A percentile compares a stretch with the other conserved stretches of the same genome.
Conservation (phyloP, 2,888 invertebrate species). For the Hydriomena furcata region DNA sequence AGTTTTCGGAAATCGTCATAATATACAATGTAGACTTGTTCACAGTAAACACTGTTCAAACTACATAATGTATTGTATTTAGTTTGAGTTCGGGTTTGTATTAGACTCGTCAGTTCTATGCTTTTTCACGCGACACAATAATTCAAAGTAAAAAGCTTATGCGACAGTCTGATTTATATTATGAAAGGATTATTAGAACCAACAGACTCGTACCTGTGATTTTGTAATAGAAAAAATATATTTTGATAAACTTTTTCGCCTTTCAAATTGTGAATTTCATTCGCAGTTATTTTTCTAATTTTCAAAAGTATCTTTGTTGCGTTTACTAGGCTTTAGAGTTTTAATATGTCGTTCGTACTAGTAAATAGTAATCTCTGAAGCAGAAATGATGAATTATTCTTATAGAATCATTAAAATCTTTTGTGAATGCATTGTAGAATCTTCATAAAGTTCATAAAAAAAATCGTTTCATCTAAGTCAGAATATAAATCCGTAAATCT, state of each 20-base stretch:
- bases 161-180: conserved; percentile 19
- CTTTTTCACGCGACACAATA: conserved; percentile 11
- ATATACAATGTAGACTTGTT: no score
- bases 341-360: no score
- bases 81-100: neutral
- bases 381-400: no score
- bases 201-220: conserved; percentile 16
- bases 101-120: neutral
- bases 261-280: neutral
- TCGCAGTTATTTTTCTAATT: conserved; percentile 3
- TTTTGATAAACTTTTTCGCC: conserved; percentile 18
- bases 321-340: neutral
- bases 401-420: no score
- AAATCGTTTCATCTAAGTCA: neutral
- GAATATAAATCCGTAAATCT: neutral
- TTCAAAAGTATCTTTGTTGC: neutral
- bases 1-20: no score
- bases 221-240: conserved; percentile 19
- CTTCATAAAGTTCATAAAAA: no score
- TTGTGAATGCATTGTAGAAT: no score
- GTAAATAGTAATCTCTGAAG: neutral
- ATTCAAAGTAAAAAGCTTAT: neutral
- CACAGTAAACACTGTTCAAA: no score
- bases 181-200: conserved; percentile 9
- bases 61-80: no score